phyloP scores from a whole-genome alignment of 2,113 vertebrate genomes.

The Xerus inauris region DNA sequence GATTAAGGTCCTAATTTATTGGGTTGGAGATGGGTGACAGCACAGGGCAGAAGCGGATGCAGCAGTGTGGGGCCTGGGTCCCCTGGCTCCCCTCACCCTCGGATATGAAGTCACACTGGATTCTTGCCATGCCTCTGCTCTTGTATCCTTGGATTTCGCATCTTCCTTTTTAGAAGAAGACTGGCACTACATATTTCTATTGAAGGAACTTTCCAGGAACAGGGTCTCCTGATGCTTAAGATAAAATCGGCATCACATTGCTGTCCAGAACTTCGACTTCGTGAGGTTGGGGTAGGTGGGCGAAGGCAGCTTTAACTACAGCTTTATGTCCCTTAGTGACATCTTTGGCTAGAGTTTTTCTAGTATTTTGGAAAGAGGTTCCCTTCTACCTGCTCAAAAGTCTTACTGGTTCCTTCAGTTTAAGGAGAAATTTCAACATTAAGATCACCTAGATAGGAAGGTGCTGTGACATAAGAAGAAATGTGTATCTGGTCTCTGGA shows the following conservation, averaged over 20 bases:
- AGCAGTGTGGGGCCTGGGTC: not conserved
- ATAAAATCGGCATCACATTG: not conserved
- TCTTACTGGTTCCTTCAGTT: not conserved
- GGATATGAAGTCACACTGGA: not conserved
- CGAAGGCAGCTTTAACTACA: not conserved
- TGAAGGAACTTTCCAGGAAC: conserved; percentile 1
- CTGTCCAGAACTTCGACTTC: not conserved
- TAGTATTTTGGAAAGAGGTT: not conserved
- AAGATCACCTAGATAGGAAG: not conserved
- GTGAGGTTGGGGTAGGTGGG: not conserved
- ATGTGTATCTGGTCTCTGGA: not conserved
- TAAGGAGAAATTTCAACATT: not conserved
- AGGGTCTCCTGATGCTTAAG: not conserved
- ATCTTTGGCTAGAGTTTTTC: not conserved
- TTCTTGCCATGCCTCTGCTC: not conserved
- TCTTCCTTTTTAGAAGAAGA: conserved; percentile 15
- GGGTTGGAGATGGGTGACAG: not conserved
- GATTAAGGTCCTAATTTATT: not conserved
- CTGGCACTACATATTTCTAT: not conserved
- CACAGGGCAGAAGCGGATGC: not conserved
- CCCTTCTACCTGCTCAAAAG: not conserved
- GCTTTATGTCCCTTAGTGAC: not conserved
- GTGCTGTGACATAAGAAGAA: not conserved
- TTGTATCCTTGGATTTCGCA: not conserved
- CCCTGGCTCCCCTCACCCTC: not conserved